Evolutionary conservation across 2,113 vertebrate genomes (phyloP).

Genomic region (Cottus gobio): DNA sequence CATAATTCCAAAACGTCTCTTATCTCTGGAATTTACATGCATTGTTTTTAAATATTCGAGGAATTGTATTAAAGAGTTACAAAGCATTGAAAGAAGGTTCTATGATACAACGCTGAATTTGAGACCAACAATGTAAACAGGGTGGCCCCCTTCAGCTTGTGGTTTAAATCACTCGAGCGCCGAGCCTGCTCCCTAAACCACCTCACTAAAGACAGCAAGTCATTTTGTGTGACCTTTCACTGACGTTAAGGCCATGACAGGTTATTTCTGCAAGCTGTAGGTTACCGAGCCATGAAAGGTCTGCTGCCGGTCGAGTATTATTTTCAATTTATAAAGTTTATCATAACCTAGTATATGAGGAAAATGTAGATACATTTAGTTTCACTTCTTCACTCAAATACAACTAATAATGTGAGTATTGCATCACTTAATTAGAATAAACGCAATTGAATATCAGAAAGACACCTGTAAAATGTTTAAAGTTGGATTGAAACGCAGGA

Average conservation of each 20-base stretch:
- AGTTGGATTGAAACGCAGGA: neutral
- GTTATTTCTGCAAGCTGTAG: slow-evolving; percentile 15
- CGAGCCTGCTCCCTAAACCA: neutral
- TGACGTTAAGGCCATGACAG: neutral
- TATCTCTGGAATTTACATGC: neutral
- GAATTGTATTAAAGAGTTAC: neutral
- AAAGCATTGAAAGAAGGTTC: neutral
- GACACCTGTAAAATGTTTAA: neutral
- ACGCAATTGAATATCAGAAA: neutral
- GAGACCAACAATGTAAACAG: neutral
- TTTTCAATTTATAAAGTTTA: neutral
- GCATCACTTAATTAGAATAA: neutral
- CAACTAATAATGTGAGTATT: neutral
- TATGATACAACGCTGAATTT: neutral
- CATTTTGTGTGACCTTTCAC: slow-evolving; percentile 1
- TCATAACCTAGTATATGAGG: neutral
- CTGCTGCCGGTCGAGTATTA: neutral
- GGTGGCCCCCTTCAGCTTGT: neutral
- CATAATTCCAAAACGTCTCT: slow-evolving; percentile 4
- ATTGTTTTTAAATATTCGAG: neutral
- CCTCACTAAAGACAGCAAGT: slow-evolving; percentile 2
- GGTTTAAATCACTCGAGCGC: slow-evolving; percentile 15
- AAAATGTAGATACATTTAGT: no score
- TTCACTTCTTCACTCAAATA: neutral
- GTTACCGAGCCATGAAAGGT: neutral